Conservation (phyloP, 2,113 vertebrate genomes). For the Nycticorax nycticorax region DNA sequence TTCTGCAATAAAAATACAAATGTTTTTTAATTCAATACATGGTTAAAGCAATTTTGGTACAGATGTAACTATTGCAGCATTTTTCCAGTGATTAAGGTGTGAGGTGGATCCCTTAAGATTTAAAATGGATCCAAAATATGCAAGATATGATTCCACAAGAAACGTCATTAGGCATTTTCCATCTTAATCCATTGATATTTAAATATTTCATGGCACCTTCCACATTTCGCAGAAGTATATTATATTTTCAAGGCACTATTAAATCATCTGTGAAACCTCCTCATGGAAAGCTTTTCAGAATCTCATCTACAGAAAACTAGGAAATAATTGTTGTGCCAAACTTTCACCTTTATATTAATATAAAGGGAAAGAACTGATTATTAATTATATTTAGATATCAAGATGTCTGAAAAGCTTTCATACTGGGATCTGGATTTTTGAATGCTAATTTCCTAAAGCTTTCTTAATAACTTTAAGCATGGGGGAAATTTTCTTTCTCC, state of each 20-base stretch:
- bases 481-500: neutral
- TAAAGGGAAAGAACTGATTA: neutral
- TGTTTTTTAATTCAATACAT: neutral
- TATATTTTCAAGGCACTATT: conserved; percentile 2
- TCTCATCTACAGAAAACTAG: neutral
- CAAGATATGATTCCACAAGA: neutral
- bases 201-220: conserved; percentile 11
- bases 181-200: neutral
- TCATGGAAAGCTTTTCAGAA: neutral
- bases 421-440: neutral
- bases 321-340: neutral
- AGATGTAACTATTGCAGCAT: neutral
- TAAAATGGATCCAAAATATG: neutral
- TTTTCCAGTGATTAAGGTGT: neutral
- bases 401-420: neutral
- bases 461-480: neutral
- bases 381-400: neutral
- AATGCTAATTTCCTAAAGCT: neutral
- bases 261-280: neutral
- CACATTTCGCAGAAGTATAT: neutral
- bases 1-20: conserved; percentile 6
- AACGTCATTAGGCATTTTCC: neutral
- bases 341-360: neutral
- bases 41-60: conserved; percentile 14
- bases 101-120: neutral